Evolutionary conservation across 2,888 invertebrate species (phyloP), one percentile per base, ranked within the genome.

Genomic region (Melieria crassipennis): DNA sequence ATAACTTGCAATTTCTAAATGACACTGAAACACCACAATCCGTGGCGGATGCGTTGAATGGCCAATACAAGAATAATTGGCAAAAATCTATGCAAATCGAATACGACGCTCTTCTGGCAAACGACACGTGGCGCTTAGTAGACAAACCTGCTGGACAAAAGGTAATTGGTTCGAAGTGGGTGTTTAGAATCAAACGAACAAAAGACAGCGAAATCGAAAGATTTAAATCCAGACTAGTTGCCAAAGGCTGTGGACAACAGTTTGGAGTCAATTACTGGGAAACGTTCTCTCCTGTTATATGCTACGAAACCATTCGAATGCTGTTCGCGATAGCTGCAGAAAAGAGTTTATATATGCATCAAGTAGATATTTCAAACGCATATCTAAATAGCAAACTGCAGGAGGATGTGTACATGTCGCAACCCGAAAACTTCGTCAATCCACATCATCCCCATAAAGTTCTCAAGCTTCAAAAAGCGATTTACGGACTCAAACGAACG

Each of bases 81-180:
- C 55, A 61, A 60, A 48, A 69, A 5, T 75, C 75, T 6, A 76
- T 78, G 77, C 69, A 74, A 64, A 63, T 46, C 10, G 76, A 72
- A 48, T 71, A 74, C 13, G 61, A 70, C 4, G 71, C 77, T 11
- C 62, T 76, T 1, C 3, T 69, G 52, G 45, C 52, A 9, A 75
- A 73, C 48, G 55, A 67, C 11, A 75, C 73, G 1, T 77, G 69
- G 71, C 42, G 63, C 6, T 64, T 76, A 42, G 57, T 48, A 9
- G 66, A 75, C 5, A 61, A 72, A 55, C 74, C 71, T 48, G 5
- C 52, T n/a, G 55, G 55, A 42, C 7, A 42, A 50, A 65, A 65
- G n/a, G 13, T 11, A 13, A 45, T 55, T 9, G 56, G 56, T 7
- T 56, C 55, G 5, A 65, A 71, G 62, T 74, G 69, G 67, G 66